Evolutionary conservation across 2,888 invertebrate species (phyloP).

Genomic region (Tiliacea citrago): DNA sequence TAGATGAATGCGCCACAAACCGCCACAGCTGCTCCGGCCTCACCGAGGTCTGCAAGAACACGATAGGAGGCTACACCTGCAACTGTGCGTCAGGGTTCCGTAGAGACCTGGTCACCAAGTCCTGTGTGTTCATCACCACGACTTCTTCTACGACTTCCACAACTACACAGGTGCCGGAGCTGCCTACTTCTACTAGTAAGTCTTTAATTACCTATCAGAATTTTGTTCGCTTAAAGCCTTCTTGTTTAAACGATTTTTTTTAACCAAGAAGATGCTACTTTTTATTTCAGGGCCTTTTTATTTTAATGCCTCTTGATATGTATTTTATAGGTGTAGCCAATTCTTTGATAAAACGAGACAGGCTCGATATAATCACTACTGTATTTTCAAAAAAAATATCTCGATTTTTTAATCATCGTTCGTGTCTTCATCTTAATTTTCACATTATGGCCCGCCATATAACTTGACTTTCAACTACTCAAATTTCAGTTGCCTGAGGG

Average conservation of each 20-base stretch:
- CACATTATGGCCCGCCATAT: too few species aligned
- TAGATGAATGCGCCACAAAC: constrained; percentile 94
- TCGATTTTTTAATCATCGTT: too few species aligned
- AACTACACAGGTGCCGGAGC: constrained; percentile 57
- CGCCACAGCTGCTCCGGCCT: constrained; percentile 90
- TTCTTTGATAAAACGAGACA: background rate
- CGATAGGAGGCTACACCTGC: constrained; percentile 96
- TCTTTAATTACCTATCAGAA: background rate
- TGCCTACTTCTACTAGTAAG: constrained; percentile 67
- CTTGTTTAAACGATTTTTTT: background rate
- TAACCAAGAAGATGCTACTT: background rate
- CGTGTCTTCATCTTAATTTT: too few species aligned
- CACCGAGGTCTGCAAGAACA: constrained; percentile 94
- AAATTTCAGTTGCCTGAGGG: too few species aligned
- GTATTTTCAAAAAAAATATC: too few species aligned
- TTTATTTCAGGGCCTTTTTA: too few species aligned
- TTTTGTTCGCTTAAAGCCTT: background rate
- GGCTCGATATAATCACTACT: background rate
- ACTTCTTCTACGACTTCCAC: constrained; percentile 73
- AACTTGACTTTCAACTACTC: too few species aligned
- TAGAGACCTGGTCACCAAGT: constrained; percentile 89
- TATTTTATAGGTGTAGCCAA: background rate
- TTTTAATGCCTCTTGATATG: background rate
- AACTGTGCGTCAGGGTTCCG: constrained; percentile 95
- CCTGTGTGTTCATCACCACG: constrained; percentile 76